phyloP scores from a whole-genome alignment of 2,797 vertebrate genomes.

The Carduelis carduelis region DNA sequence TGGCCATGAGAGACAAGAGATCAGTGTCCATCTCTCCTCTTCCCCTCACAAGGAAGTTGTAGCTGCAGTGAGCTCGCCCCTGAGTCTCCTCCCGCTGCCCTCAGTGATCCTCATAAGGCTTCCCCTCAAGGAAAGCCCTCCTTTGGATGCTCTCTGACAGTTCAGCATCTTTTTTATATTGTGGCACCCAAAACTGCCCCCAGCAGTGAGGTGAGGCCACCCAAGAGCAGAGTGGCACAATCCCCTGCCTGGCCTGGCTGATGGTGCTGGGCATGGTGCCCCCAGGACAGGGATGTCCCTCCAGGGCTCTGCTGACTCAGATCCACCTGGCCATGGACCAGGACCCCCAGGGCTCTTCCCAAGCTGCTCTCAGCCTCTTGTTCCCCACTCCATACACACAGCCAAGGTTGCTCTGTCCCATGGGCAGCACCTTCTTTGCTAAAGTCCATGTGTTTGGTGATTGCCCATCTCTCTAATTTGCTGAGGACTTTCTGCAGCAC shows the following conservation, averaged over 20 bases:
- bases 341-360: neutral
- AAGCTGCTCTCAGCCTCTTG: neutral
- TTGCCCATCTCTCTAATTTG: neutral
- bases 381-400: neutral
- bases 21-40: neutral
- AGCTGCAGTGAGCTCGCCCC: neutral
- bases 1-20: neutral
- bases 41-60: neutral
- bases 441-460: neutral
- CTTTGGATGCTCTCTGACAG: neutral
- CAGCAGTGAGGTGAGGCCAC: neutral
- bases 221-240: neutral
- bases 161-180: rapidly evolving
- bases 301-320: neutral
- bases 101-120: rapidly evolving
- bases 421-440: neutral
- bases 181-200: neutral
- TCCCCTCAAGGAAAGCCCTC: neutral
- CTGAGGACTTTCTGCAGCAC: rapidly evolving
- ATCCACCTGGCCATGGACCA: neutral
- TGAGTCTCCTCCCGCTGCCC: neutral
- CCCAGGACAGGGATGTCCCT: neutral
- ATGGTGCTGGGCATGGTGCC: neutral
- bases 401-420: neutral
- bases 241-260: too few species aligned